Percentiles rank a stretch among this genome's conserved stretches.
phyloP scores from a whole-genome alignment of 2,888 invertebrate species.

The Polymixis flavicincta region DNA sequence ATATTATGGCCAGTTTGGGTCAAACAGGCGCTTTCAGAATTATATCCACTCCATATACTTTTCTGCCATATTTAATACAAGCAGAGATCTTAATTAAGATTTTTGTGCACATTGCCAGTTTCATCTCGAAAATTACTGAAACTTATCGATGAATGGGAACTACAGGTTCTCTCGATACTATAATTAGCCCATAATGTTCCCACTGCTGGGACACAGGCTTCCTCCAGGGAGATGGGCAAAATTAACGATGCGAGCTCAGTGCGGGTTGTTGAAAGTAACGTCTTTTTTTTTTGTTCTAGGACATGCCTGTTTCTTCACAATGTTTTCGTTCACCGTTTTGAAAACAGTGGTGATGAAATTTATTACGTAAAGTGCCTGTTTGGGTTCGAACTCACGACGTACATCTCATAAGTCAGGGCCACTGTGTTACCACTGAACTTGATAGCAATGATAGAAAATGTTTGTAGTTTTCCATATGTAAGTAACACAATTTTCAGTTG shows the following conservation, averaged over 20 bases:
- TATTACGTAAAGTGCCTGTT: background rate
- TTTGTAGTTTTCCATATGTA: background rate
- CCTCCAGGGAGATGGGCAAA: background rate
- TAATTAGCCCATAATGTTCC: background rate
- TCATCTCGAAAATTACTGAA: slow-evolving; percentile 27
- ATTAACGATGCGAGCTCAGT: background rate
- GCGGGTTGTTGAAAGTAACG: background rate
- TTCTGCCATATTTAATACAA: background rate
- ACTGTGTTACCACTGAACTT: background rate
- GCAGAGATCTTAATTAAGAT: slow-evolving; percentile 6
- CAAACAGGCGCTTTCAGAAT: background rate
- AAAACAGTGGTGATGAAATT: background rate
- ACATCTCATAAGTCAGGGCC: background rate
- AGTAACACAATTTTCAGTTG: background rate
- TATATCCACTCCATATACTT: slow-evolving; percentile 9
- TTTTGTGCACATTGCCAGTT: background rate
- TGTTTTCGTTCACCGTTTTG: background rate
- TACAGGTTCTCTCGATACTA: background rate
- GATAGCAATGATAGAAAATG: background rate
- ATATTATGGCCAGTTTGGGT: background rate
- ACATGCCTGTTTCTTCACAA: background rate
- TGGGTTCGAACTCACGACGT: background rate
- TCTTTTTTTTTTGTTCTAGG: background rate
- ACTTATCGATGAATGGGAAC: background rate
- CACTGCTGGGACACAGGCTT: background rate